These are phyloP conservation scores for Alosa sapidissima DNA, from an alignment of 2,797 vertebrate species.

Conservation along the genomic window DNA sequence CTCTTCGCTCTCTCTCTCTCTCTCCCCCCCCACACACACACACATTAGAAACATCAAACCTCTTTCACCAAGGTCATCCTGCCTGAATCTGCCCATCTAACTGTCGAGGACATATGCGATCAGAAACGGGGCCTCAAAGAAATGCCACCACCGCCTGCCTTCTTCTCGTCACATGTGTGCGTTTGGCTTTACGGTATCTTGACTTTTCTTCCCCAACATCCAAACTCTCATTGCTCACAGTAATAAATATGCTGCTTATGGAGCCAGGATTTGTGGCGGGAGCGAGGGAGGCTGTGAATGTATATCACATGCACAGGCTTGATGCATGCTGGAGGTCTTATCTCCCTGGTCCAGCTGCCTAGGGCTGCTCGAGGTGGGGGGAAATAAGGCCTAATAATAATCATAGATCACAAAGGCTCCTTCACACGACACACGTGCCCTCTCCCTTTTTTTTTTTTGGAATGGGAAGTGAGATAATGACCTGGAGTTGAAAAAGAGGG, in stretches of 20 bases:
- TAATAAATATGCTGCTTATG: constrained; percentile 56
- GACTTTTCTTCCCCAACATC: constrained; percentile 37
- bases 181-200: constrained; percentile 30
- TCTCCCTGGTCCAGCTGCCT: constrained; percentile 72
- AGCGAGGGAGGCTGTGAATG: constrained; percentile 44
- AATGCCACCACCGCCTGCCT: constrained; percentile 22
- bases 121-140: constrained; percentile 9
- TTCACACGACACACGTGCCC: constrained; percentile 48
- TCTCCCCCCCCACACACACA: background rate
- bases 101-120: background rate
- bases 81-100: background rate
- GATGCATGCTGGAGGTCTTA: constrained; percentile 74
- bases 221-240: constrained; percentile 52
- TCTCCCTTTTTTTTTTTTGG: constrained; percentile 43
- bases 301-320: constrained; percentile 58
- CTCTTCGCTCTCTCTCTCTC: background rate
- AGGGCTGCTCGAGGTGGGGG: constrained; percentile 60
- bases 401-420: constrained; percentile 70
- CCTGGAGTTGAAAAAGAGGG: constrained; percentile 46
- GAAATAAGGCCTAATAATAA: constrained; percentile 55
- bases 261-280: constrained; percentile 37
- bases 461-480: constrained; percentile 48
- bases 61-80: background rate
- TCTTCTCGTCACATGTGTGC: constrained; percentile 50
- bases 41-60: background rate